Conservation (phyloP, 2,113 vertebrate genomes). For the Gallinago paraguaiae region DNA sequence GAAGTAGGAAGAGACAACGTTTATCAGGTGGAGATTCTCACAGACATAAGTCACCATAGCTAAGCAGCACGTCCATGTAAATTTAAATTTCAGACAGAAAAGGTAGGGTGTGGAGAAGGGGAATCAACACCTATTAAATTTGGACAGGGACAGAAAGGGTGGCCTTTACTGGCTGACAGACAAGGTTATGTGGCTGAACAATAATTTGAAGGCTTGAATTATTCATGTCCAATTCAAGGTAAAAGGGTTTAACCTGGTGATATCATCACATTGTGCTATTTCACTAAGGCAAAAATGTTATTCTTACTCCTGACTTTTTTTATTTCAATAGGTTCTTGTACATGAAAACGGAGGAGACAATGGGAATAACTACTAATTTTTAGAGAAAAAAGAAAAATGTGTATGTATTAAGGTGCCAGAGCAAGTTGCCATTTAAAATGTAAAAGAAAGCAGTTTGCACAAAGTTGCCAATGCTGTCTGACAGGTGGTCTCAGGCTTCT, state of each 20-base stretch:
- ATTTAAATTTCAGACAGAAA: constrained; percentile 28
- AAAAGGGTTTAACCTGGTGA: constrained; percentile 35
- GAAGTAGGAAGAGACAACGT: background rate
- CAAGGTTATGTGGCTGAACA: constrained; percentile 48
- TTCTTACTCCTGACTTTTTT: background rate
- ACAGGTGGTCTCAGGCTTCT: background rate
- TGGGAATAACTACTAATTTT: background rate
- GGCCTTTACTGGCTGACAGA: constrained; percentile 49
- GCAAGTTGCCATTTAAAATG: background rate
- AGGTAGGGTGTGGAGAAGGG: background rate
- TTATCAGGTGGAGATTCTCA: background rate
- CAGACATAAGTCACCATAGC: background rate
- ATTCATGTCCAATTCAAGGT: constrained; percentile 52
- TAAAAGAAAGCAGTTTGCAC: background rate
- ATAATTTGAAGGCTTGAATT: constrained; percentile 60
- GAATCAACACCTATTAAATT: constrained; percentile 42
- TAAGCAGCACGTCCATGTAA: background rate
- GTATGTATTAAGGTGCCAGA: background rate
- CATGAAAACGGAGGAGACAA: background rate
- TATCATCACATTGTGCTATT: background rate
- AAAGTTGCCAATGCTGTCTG: background rate
- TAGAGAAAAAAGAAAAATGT: background rate
- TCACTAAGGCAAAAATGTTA: background rate
- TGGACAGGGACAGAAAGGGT: background rate
- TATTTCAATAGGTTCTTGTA: background rate